Conservation (phyloP, 2,888 invertebrate genomes). For the Poecilus cupreus region DNA sequence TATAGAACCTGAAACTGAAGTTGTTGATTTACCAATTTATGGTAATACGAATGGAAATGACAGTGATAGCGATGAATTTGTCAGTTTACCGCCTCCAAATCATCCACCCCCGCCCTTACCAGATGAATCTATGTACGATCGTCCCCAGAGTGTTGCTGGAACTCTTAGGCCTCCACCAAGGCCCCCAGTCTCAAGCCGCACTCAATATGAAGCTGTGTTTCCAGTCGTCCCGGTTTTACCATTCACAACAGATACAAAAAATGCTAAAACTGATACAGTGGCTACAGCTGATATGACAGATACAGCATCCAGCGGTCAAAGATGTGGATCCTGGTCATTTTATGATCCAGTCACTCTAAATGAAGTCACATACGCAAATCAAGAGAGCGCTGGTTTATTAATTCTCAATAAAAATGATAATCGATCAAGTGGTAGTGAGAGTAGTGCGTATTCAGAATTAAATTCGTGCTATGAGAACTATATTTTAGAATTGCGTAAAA, state of each 20-base stretch:
- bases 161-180: constrained; percentile 65
- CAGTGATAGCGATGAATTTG: constrained; percentile 64
- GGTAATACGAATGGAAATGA: constrained; percentile 71
- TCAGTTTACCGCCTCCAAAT: constrained; percentile 75
- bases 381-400: constrained; percentile 24
- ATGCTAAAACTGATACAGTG: constrained; percentile 49
- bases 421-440: constrained; percentile 63
- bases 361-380: constrained; percentile 54
- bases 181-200: constrained; percentile 51
- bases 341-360: constrained; percentile 70
- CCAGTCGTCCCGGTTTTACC: constrained; percentile 65
- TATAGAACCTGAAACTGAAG: constrained; percentile 62
- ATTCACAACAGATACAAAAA: constrained; percentile 63
- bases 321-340: constrained; percentile 75
- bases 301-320: constrained; percentile 67
- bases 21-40: constrained; percentile 71
- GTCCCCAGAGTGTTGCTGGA: constrained; percentile 68
- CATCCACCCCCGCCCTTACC: constrained; percentile 78
- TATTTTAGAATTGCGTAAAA: constrained; percentile 64
- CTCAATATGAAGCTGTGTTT: constrained; percentile 72
- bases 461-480: constrained; percentile 75
- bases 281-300: constrained; percentile 65
- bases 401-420: constrained; percentile 60
- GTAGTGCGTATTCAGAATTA: constrained; percentile 65
- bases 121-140: constrained; percentile 76